These are phyloP conservation scores for Chionomys nivalis DNA, from an alignment of 2,113 vertebrate genomes.

Conservation along the genomic window DNA sequence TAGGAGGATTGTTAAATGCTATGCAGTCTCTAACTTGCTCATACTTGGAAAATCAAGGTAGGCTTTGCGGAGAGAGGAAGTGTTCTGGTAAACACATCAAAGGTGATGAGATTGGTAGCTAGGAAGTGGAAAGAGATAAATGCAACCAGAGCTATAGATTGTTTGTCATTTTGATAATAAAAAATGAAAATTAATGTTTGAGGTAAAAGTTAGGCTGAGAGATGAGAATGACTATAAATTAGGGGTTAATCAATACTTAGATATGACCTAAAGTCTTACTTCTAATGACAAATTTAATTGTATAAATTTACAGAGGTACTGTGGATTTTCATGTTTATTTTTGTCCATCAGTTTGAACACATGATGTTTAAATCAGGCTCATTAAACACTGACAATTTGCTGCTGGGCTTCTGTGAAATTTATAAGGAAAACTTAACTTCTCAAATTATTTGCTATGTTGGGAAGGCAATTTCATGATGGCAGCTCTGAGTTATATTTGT, in stretches of 20 bases:
- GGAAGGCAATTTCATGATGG: constrained; percentile 75
- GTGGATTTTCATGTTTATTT: constrained; percentile 2
- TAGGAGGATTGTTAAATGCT: background rate
- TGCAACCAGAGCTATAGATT: background rate
- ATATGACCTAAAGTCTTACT: background rate
- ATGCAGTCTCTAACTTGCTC: background rate
- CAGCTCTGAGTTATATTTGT: constrained; percentile 69
- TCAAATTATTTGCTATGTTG: constrained; percentile 71
- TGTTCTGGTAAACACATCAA: background rate
- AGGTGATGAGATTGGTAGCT: background rate
- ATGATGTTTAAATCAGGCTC: background rate
- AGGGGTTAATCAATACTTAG: background rate
- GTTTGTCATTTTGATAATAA: background rate
- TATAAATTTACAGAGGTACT: background rate
- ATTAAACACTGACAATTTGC: background rate
- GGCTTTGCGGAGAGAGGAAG: background rate
- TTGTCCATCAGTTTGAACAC: background rate
- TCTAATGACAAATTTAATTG: background rate
- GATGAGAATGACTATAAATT: background rate
- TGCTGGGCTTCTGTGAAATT: constrained; percentile 41
- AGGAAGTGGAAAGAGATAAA: constrained; percentile 15
- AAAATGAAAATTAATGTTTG: constrained; percentile 2
- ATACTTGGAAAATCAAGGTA: background rate
- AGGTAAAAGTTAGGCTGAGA: background rate
- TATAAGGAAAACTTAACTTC: constrained; percentile 65